phyloP scores from a whole-genome alignment of 2,888 invertebrate genomes.

The Chironomus tentans region DNA sequence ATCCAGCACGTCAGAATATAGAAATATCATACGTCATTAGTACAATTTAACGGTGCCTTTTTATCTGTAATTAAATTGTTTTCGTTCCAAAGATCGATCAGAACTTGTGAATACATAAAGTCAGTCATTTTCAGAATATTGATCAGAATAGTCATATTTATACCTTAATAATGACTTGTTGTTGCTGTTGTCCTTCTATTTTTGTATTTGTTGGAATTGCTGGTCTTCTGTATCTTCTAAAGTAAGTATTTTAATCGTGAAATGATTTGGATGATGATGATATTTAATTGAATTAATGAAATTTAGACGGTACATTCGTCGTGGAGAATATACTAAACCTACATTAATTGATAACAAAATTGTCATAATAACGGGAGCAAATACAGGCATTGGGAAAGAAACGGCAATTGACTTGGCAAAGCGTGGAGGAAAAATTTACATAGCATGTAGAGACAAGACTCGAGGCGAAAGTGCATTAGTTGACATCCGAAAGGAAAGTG shows the following conservation, averaged over 20 bases:
- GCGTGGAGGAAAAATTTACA: slow-evolving; percentile 68
- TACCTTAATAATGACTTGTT: too few relatives aligned
- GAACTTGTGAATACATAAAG: too few relatives aligned
- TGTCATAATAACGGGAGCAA: slow-evolving; percentile 72
- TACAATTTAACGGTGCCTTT: too few relatives aligned
- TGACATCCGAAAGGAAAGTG: slow-evolving; percentile 57
- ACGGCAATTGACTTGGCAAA: slow-evolving; percentile 61
- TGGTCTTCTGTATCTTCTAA: background rate
- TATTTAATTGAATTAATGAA: background rate
- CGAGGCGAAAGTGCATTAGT: slow-evolving; percentile 61
- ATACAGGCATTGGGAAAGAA: slow-evolving; percentile 72
- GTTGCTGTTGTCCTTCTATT: too few relatives aligned
- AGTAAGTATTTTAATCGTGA: background rate
- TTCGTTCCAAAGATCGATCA: too few relatives aligned
- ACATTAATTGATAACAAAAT: slow-evolving; percentile 52
- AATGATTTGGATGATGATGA: too few relatives aligned
- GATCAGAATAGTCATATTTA: too few relatives aligned
- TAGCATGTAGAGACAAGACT: slow-evolving; percentile 74
- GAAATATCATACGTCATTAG: too few relatives aligned
- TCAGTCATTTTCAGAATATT: too few relatives aligned
- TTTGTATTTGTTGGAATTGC: background rate
- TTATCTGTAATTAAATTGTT: too few relatives aligned
- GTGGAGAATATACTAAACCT: background rate
- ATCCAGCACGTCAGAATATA: too few relatives aligned
- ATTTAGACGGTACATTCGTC: too few relatives aligned